These are phyloP conservation scores for Epizoanthus scotinus DNA, from an alignment of 92 coral and sea anemone genomes.

Conservation along the genomic window DNA sequence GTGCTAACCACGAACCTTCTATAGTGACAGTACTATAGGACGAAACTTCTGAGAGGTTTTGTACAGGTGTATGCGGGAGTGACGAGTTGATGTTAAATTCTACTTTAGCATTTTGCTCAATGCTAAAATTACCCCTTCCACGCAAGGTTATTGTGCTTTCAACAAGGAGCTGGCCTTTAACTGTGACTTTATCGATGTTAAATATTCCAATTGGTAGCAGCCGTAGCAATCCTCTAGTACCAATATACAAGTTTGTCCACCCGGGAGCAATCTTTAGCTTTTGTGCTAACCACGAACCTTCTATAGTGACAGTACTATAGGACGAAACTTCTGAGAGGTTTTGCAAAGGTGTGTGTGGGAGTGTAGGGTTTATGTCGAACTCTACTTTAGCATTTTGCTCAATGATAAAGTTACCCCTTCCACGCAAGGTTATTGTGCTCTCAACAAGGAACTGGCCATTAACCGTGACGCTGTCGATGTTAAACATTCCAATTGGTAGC, in stretches of 20 bases:
- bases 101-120: constrained; percentile 24
- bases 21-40: constrained; percentile 31
- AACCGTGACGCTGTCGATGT: constrained; percentile 60
- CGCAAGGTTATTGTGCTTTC: constrained; percentile 24
- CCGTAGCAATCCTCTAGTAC: constrained; percentile 2
- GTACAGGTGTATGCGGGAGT: constrained; percentile 16
- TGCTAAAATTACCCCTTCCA: constrained; percentile 11
- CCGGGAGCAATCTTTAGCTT: too few relatives aligned
- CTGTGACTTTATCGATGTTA: constrained; percentile 18
- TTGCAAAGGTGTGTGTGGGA: constrained; percentile 13
- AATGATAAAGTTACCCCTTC: constrained; percentile 4
- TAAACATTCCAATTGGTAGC: constrained; percentile 59
- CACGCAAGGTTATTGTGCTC: constrained; percentile 20
- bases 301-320: constrained; percentile 34
- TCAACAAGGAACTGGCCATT: constrained; percentile 28
- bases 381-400: constrained; percentile 29
- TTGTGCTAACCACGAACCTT: too few relatives aligned
- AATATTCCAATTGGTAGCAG: constrained; percentile 11
- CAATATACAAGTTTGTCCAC: too few relatives aligned
- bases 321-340: constrained; percentile 13
- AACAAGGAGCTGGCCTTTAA: constrained; percentile 19
- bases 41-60: not conserved
- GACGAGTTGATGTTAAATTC: constrained; percentile 13
- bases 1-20: not conserved
- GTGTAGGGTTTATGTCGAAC: not conserved